A percentile compares a stretch with the other conserved stretches of the same genome.
These are phyloP conservation scores for Nemapogon koenigi DNA, from an alignment of 2,888 invertebrate species.

Conservation along the genomic window DNA sequence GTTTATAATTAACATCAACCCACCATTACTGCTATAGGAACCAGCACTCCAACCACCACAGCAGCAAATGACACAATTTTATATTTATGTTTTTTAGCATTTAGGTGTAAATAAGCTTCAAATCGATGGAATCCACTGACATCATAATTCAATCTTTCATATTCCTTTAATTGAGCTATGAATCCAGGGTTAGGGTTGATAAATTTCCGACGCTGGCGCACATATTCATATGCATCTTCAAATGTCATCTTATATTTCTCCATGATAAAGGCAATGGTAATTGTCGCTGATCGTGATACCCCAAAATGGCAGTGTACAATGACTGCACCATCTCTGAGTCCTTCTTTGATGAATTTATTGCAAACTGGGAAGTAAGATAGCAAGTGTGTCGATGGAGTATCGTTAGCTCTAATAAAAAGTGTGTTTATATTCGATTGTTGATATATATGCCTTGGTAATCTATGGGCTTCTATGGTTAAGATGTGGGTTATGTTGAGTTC, in stretches of 20 bases:
- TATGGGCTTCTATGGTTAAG: slow-evolving; percentile 49
- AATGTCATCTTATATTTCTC: slow-evolving; percentile 82
- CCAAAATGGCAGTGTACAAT: slow-evolving; percentile 96
- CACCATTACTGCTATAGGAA: slow-evolving; percentile 41
- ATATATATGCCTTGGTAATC: slow-evolving; percentile 43
- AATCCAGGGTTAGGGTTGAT: slow-evolving; percentile 96
- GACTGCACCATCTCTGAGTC: slow-evolving; percentile 71
- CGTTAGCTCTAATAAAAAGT: slow-evolving; percentile 55
- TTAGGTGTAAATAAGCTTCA: slow-evolving; percentile 44
- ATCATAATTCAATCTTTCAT: slow-evolving; percentile 38
- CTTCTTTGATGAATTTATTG: slow-evolving; percentile 59
- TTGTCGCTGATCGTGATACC: slow-evolving; percentile 91
- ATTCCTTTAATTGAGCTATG: slow-evolving; percentile 87
- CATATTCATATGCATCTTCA: slow-evolving; percentile 87
- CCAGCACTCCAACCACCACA: slow-evolving; percentile 35
- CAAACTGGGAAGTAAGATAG: slow-evolving; percentile 56
- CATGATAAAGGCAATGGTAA: slow-evolving; percentile 95
- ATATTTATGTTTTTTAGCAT: slow-evolving; percentile 42
- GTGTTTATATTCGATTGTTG: slow-evolving; percentile 38
- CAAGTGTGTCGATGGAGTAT: slow-evolving; percentile 47
- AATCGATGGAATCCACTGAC: slow-evolving; percentile 38
- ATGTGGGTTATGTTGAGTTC: slow-evolving; percentile 52
- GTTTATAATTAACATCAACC: slow-evolving; percentile 23
- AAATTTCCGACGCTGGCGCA: slow-evolving; percentile 84
- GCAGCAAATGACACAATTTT: slow-evolving; percentile 47